Evolutionary conservation across 1,140 invertebrate species (phyloP).

Genomic region (Drosophila pandora): DNA sequence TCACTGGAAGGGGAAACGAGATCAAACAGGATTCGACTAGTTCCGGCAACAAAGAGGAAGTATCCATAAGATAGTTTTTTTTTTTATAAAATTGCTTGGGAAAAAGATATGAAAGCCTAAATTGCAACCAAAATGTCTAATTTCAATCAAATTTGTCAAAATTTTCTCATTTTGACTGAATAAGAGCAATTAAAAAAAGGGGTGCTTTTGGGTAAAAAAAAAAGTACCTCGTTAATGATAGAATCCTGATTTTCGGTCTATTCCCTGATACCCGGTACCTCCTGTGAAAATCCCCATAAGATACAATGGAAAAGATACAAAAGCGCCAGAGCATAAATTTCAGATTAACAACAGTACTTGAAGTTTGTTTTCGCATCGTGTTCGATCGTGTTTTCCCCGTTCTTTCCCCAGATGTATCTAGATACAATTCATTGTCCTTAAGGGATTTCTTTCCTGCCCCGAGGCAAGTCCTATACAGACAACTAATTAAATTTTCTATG

Average conservation of each 20-base stretch:
- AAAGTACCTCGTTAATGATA: constrained; percentile 23
- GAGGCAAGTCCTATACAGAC: constrained; percentile 42
- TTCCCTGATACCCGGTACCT: no score
- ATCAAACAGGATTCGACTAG: constrained; percentile 1
- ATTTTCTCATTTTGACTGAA: neutral
- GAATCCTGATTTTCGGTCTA: neutral
- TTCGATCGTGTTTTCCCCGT: constrained; percentile 23
- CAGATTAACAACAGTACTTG: constrained; percentile 16
- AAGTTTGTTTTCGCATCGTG: constrained; percentile 35
- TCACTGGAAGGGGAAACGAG: constrained; percentile 35
- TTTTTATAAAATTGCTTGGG: constrained; percentile 7
- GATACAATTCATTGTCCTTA: constrained; percentile 3
- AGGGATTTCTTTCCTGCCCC: constrained; percentile 9
- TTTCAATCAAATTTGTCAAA: neutral
- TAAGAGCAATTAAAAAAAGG: constrained; percentile 22
- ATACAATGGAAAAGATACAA: constrained; percentile 5
- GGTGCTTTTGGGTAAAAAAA: constrained; percentile 12
- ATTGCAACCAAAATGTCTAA: neutral
- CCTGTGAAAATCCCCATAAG: constrained; percentile 37
- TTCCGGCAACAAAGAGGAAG: constrained; percentile 29
- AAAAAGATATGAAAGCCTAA: neutral
- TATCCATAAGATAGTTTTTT: neutral
- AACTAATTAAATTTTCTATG: constrained; percentile 73
- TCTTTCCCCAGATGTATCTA: constrained; percentile 15
- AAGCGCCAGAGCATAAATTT: constrained; percentile 19